Evolutionary conservation across 1,140 invertebrate species (phyloP), one percentile per base, ranked within the genome.

Genomic region (Dendrolimus punctatus): DNA sequence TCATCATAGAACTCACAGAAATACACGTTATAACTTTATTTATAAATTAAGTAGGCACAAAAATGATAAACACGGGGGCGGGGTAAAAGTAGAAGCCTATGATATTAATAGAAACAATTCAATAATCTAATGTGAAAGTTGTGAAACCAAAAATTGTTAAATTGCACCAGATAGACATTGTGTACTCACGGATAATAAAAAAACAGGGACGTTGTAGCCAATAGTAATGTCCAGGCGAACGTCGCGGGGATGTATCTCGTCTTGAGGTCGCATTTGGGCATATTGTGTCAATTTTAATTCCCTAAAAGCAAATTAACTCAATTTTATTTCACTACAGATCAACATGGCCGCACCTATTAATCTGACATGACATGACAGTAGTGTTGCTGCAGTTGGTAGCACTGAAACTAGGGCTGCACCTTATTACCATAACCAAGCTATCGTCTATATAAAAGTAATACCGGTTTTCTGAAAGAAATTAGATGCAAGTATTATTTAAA

Each of bases 131-230:
- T 76, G 77, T 80, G 82, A 84, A 85, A 85, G 80, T 84, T 84
- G 77, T 78, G 77, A 85, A 78, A 78, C 73, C 68, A 71, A 70
- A 84, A 82, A 67, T 76, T 62, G 66, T 54, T 79, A 76, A 78
- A 44, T 83, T 75, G 70, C 66, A 80, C 57, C 55, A 62, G 58
- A 69, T 76, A 70, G 60, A 74, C 70, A 70, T 69, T 76, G 69
- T 78, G 73, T 84, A 96, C 96, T 97, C 91, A 98, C 96, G 97
- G 95, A 89, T 95, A 98, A 87, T 94, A 95, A 90, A 98, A 99
- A 91, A 99, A 99, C 64, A 97, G 90, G 71, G 92, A 92, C 64
- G 97, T 98, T 62, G 96, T 95, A 72, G 92, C 92, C 71, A 99
- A 89, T 64, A 99, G 90, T 72, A 99, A 89, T 60, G 93, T 92